Evolutionary conservation across 2,113 vertebrate genomes (phyloP).

Genomic region (Baryphthengus martii): DNA sequence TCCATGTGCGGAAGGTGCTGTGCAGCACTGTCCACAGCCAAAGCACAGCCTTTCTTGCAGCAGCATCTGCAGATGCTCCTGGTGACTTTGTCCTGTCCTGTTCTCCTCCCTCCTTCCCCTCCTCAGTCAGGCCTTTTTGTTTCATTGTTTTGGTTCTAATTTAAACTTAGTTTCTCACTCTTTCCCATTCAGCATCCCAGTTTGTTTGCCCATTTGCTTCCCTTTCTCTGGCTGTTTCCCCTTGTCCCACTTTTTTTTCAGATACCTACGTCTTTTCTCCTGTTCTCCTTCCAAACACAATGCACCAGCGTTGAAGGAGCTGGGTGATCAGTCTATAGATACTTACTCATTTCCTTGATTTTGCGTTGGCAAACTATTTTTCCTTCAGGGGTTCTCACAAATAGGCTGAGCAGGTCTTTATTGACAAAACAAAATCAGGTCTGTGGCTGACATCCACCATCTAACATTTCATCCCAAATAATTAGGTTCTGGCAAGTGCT

Average conservation of each 20-base stretch:
- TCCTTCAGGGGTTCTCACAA: not conserved
- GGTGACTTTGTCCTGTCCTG: not conserved
- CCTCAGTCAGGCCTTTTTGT: not conserved
- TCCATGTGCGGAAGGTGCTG: not conserved
- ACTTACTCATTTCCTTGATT: constrained; percentile 27
- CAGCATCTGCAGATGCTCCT: not conserved
- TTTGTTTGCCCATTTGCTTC: not conserved
- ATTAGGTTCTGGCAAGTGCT: not conserved
- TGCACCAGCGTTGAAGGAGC: not conserved
- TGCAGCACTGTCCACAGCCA: no score
- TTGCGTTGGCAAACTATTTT: not conserved
- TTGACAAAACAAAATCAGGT: not conserved
- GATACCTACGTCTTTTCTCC: not conserved
- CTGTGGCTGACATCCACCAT: not conserved
- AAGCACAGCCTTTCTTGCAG: not conserved
- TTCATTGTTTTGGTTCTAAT: not conserved
- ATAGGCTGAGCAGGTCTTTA: not conserved
- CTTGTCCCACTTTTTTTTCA: not conserved
- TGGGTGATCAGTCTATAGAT: not conserved
- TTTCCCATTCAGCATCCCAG: not conserved
- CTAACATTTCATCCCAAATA: not conserved
- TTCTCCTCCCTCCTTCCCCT: not conserved
- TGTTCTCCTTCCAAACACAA: not conserved
- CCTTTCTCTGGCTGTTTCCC: not conserved
- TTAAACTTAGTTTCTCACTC: not conserved